Evolutionary conservation across 2,797 vertebrate species (phyloP), one percentile per base, ranked within the genome.

Genomic region (Yasuhikotakia modesta): DNA sequence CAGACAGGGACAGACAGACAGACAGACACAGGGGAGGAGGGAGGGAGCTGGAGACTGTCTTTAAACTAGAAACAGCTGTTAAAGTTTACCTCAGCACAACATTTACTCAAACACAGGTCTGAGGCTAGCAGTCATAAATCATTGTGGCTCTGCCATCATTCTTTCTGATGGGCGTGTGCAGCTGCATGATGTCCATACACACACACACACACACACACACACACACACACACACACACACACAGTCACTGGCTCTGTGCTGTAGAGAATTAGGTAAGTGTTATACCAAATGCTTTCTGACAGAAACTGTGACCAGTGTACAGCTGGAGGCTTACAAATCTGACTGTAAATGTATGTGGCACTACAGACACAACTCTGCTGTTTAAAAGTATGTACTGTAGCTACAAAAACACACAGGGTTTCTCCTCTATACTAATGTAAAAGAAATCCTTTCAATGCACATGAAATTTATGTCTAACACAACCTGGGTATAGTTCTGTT

Each of bases 81-180:
- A 71, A 78, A 78, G 76, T 78, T 64, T 60, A 78, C 68, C 60
- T 78, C 76, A 45, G 68, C 35, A 19, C 58, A 71, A 70, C 64
- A 64, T 77, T 79, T 70, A 43, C 43, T 76, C 24, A 53, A 46
- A 68, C 14, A 69, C 45, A 74, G 69, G 32, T 39, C 79, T 76
- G 58, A 70, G 65, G 66, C 75, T 58, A 78, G 64, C 48, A 35
- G 60, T 53, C 69, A 64, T 79, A 76, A 81, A 79, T 83, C 78
- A 68, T 8, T 46, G 12, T 43, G 48, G 71, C 57, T 45, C 68
- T 57, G 48, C 32, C 60, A 64, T 78, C 60, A 71, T 65, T 71
- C 58, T 55, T 77, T 70, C 45, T 70, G 75, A 77, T 77, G 45
- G 55, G 45, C 4, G 19, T 52, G 46, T 53, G 58, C 76, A 64